These are phyloP conservation scores for Ceratina japonica DNA, from an alignment of 1,140 invertebrate genomes.

Conservation along the genomic window DNA sequence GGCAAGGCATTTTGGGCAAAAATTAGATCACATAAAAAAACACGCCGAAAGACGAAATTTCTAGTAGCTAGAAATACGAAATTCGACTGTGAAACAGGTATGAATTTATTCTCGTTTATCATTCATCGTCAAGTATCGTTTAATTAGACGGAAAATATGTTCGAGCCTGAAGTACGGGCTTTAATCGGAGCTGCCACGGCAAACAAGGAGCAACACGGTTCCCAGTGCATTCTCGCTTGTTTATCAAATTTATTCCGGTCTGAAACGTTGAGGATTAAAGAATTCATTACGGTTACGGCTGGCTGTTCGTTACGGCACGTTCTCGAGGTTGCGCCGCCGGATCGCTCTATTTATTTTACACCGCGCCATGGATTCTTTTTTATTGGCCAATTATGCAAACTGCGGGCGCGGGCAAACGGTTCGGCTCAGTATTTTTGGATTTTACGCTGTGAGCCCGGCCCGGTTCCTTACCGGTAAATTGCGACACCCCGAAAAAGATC, in stretches of 20 bases:
- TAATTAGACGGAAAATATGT: no score
- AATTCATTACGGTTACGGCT: constrained; percentile 42
- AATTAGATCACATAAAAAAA: no score
- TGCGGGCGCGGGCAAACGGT: constrained; percentile 14
- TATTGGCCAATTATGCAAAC: constrained; percentile 64
- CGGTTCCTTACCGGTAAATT: no score
- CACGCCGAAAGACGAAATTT: no score
- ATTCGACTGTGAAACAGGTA: no score
- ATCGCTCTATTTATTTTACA: constrained; percentile 63
- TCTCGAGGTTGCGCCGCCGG: constrained; percentile 12
- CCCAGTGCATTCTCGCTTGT: constrained; percentile 6
- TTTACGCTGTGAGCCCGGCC: constrained; percentile 7
- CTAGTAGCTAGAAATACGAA: no score
- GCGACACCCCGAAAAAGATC: not conserved
- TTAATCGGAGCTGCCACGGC: not conserved
- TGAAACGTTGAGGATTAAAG: constrained; percentile 35
- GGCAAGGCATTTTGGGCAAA: no score
- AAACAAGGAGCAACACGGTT: not conserved
- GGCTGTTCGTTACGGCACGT: constrained; percentile 20
- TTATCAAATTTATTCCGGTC: constrained; percentile 22
- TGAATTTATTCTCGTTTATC: no score
- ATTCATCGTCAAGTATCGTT: no score
- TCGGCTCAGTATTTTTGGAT: constrained; percentile 27
- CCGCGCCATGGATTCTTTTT: constrained; percentile 51
- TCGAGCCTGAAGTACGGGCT: no score